Conservation (phyloP, 2,888 invertebrate genomes). For the Eilema sororculum region DNA sequence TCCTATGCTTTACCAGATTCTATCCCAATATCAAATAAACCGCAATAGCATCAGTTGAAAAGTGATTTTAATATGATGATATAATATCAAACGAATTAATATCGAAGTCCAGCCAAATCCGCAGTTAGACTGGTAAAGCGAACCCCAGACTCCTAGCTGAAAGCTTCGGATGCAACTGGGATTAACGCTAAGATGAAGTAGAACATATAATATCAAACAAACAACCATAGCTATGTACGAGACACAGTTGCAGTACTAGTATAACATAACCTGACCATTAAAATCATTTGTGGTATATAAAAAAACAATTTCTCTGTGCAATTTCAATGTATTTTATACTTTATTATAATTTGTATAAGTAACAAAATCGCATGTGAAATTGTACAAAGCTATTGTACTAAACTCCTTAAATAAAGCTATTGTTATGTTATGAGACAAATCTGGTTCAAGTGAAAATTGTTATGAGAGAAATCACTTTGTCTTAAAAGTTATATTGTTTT, state of each 20-base stretch:
- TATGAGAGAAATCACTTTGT: not conserved
- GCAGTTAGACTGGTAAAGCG: no score
- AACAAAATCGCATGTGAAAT: not conserved
- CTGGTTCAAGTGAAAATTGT: constrained; percentile 1
- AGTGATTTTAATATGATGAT: no score
- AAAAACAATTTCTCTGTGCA: not conserved
- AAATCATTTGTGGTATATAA: not conserved
- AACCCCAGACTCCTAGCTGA: no score
- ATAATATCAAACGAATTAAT: no score
- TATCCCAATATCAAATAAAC: no score
- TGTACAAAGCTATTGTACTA: not conserved
- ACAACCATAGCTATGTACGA: not conserved
- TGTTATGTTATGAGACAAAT: not conserved
- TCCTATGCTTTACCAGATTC: no score
- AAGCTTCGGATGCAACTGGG: no score
- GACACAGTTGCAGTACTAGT: not conserved
- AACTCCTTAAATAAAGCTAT: not conserved
- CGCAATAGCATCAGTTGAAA: no score
- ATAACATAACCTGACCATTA: not conserved
- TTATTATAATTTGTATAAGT: not conserved
- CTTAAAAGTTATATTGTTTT: not conserved
- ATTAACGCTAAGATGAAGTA: no score
- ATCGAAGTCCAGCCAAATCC: no score
- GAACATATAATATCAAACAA: no score
- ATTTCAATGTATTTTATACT: constrained; percentile 1